phyloP scores from a whole-genome alignment of 2,888 invertebrate species.

The Spicauda simplicius region DNA sequence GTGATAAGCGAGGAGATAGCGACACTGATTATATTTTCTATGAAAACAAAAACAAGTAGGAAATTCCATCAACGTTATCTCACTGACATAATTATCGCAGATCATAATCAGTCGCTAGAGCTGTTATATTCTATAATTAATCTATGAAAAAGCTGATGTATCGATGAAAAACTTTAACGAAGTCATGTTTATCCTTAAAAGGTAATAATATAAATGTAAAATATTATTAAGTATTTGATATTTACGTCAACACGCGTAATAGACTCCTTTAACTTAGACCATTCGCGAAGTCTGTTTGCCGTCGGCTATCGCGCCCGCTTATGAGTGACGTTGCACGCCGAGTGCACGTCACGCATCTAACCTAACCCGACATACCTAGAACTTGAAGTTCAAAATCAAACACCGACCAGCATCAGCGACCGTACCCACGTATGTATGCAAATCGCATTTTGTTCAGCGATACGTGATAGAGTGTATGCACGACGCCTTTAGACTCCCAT shows the following conservation, averaged over 20 bases:
- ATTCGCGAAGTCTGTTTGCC: slow-evolving; percentile 51
- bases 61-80: background rate
- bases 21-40: background rate
- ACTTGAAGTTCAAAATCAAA: slow-evolving; percentile 44
- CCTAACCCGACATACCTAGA: slow-evolving; percentile 47
- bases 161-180: too few species aligned
- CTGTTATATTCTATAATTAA: background rate
- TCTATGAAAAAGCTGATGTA: background rate
- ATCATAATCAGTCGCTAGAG: background rate
- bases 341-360: slow-evolving; percentile 48
- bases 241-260: background rate
- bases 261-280: slow-evolving; percentile 50
- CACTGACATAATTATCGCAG: slow-evolving; percentile 7
- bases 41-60: slow-evolving; percentile 1
- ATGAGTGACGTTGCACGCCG: slow-evolving; percentile 65
- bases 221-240: background rate
- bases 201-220: too few species aligned
- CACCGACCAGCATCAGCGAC: slow-evolving; percentile 19
- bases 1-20: background rate
- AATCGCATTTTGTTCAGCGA: slow-evolving; percentile 40
- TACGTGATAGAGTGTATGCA: slow-evolving; percentile 37
- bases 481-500: slow-evolving; percentile 33
- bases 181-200: too few species aligned
- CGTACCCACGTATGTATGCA: slow-evolving; percentile 33
- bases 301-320: slow-evolving; percentile 61